These are phyloP conservation scores for Clarias magur DNA, from an alignment of 2,113 vertebrate genomes.

Conservation along the genomic window DNA sequence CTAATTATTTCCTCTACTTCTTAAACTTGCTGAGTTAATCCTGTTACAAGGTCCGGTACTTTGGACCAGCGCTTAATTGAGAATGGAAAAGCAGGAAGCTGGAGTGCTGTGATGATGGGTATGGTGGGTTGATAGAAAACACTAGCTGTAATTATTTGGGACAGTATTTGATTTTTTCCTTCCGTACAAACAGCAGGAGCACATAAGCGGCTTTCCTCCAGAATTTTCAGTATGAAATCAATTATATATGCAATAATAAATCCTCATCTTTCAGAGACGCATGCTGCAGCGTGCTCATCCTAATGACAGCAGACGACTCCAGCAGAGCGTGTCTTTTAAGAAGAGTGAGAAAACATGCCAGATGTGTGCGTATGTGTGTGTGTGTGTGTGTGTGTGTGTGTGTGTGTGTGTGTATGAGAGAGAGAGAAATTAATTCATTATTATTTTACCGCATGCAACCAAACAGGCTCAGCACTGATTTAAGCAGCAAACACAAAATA, in stretches of 20 bases:
- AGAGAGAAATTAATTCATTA: conserved; percentile 28
- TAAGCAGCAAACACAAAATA: conserved; percentile 3
- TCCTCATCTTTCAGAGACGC: conserved; percentile 58
- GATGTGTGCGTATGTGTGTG: conserved; percentile 1
- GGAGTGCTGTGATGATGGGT: neutral
- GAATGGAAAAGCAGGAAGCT: conserved; percentile 42
- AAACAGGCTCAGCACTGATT: neutral
- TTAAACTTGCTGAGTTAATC: conserved; percentile 69
- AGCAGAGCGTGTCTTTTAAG: conserved; percentile 36
- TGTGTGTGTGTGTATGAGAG: neutral
- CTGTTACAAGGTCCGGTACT: conserved; percentile 65
- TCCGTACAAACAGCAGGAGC: conserved; percentile 50
- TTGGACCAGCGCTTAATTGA: conserved; percentile 58
- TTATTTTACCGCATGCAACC: neutral
- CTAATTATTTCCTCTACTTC: conserved; percentile 73
- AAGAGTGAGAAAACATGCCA: conserved; percentile 5
- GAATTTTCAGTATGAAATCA: conserved; percentile 63
- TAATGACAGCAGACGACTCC: conserved; percentile 47
- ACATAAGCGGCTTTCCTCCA: conserved; percentile 52
- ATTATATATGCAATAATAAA: conserved; percentile 60
- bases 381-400: neutral
- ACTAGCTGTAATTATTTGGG: conserved; percentile 59
- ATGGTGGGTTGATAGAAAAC: conserved; percentile 35
- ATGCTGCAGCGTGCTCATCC: conserved; percentile 49
- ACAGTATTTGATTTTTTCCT: conserved; percentile 50